A percentile compares a stretch with the other conserved stretches of the same genome.
phyloP scores from a whole-genome alignment of 2,888 invertebrate species.

The Spilarctia lutea region DNA sequence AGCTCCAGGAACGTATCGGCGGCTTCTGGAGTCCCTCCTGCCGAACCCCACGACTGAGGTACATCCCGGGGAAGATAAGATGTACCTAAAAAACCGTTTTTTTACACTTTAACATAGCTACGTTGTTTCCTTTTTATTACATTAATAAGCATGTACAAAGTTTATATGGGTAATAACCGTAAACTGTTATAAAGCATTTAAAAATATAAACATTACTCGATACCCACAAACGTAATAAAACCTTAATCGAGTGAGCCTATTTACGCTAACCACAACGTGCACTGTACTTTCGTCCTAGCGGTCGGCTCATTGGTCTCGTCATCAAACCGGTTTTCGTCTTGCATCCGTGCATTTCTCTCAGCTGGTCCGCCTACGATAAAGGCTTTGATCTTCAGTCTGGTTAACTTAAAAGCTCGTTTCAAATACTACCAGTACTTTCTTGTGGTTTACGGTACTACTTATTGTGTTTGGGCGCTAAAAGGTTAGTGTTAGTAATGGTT shows the following conservation, averaged over 20 bases:
- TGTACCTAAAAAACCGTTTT: neutral
- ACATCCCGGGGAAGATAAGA: no score
- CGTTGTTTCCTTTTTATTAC: neutral
- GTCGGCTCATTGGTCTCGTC: conserved; percentile 44
- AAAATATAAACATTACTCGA: neutral
- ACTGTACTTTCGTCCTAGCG: conserved; percentile 52
- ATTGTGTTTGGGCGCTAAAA: neutral
- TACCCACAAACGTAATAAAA: conserved; percentile 3
- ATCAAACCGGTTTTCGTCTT: conserved; percentile 61
- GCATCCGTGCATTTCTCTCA: conserved; percentile 49
- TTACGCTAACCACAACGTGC: conserved; percentile 33
- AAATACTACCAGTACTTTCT: conserved; percentile 21
- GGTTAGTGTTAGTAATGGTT: neutral
- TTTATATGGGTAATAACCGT: neutral
- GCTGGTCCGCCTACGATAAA: conserved; percentile 59
- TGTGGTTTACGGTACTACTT: neutral
- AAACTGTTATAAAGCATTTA: neutral
- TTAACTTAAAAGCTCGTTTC: conserved; percentile 32
- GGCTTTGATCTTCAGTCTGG: conserved; percentile 40
- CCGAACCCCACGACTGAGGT: no score
- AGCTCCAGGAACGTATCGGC: no score
- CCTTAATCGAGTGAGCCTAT: conserved; percentile 10
- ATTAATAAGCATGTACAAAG: neutral
- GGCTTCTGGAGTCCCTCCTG: no score
- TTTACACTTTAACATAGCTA: no score